Evolutionary conservation across 1,140 invertebrate genomes (phyloP).

Genomic region (Panagrolaimus sp.): DNA sequence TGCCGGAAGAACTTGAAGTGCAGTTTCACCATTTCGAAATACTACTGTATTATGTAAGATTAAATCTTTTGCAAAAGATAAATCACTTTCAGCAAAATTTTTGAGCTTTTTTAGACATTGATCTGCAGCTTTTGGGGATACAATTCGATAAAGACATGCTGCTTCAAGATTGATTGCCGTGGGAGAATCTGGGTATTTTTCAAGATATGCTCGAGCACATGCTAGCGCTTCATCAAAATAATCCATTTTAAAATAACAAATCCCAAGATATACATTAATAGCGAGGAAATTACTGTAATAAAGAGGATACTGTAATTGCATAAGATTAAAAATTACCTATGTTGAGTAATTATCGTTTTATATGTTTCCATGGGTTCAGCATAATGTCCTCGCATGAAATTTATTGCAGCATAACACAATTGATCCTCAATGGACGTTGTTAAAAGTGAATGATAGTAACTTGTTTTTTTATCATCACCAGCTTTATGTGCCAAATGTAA

Average conservation of each 20-base stretch:
- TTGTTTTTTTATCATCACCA: conserved; percentile 75
- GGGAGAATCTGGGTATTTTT: conserved; percentile 83
- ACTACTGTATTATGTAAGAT: conserved; percentile 90
- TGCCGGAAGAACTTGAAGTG: conserved; percentile 78
- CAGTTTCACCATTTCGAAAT: conserved; percentile 86
- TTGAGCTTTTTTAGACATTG: conserved; percentile 52
- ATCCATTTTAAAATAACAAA: conserved; percentile 96
- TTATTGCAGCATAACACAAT: conserved; percentile 86
- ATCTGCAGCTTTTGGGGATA: conserved; percentile 88
- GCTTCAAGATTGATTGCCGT: conserved; percentile 92
- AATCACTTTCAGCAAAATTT: conserved; percentile 32
- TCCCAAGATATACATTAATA: conserved; percentile 89
- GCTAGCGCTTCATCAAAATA: conserved; percentile 66
- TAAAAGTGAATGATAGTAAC: conserved; percentile 74
- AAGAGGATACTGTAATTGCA: no score
- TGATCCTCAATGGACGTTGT: conserved; percentile 83
- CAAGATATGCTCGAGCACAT: conserved; percentile 73
- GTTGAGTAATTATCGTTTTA: conserved; percentile 83
- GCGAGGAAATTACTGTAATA: conserved; percentile 64
- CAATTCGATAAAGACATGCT: conserved; percentile 78
- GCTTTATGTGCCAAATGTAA: conserved; percentile 91
- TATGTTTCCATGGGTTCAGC: conserved; percentile 99
- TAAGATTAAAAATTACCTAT: conserved; percentile 64
- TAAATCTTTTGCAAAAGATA: conserved; percentile 63
- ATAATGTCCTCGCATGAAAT: conserved; percentile 88